A percentile compares a stretch with the other conserved stretches of the same genome.
These are phyloP conservation scores for Hormaphis cornu DNA, from an alignment of 1,140 invertebrate species.

Conservation along the genomic window DNA sequence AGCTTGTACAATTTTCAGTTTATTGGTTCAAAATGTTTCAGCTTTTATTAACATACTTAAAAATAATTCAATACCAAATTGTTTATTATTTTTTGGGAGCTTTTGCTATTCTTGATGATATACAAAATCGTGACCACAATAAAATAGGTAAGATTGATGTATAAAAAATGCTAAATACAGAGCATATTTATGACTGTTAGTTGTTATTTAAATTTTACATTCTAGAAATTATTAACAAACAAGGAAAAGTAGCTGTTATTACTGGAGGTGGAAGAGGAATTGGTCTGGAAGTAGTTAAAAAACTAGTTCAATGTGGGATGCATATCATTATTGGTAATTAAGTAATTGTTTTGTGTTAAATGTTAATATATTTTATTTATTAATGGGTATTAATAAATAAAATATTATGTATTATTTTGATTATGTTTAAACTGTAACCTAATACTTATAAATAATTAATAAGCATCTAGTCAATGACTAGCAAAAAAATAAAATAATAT, in stretches of 20 bases:
- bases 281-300: conserved; percentile 67
- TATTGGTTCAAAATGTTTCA: background rate
- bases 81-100: conserved; percentile 48
- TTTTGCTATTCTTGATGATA: conserved; percentile 47
- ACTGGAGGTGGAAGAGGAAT: conserved; percentile 83
- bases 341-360: background rate
- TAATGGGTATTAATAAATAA: background rate
- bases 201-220: conserved; percentile 35
- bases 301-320: conserved; percentile 68
- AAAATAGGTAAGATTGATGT: conserved; percentile 46
- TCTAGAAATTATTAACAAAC: conserved; percentile 49
- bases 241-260: conserved; percentile 66
- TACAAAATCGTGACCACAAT: conserved; percentile 45
- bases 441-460: too few species aligned
- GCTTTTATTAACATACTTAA: background rate
- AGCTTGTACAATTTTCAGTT: too few species aligned
- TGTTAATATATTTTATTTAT: background rate
- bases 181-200: background rate
- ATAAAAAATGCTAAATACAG: conserved; percentile 1
- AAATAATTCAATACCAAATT: conserved; percentile 39
- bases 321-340: conserved; percentile 71
- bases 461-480: too few species aligned
- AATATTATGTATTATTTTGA: background rate
- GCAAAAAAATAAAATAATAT: too few species aligned
- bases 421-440: background rate